Evolutionary conservation across 2,797 vertebrate species (phyloP).

Genomic region (Loris lydekkerianus): DNA sequence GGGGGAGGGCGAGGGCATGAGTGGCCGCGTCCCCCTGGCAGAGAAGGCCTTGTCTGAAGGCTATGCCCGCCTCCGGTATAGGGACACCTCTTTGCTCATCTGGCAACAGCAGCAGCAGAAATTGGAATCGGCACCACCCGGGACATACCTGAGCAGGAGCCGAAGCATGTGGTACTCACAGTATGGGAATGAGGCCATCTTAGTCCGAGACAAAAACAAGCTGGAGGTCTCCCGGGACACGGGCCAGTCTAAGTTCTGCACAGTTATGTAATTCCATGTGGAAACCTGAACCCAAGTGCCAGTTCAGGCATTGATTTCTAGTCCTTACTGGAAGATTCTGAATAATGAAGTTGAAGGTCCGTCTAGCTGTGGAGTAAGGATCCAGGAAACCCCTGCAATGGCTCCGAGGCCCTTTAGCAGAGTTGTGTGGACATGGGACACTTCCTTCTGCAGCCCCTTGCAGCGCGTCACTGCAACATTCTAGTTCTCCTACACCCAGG

Average conservation of each 20-base stretch:
- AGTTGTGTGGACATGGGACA: accelerated
- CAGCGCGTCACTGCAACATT: accelerated
- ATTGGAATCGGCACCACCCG: conserved; percentile 88
- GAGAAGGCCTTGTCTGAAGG: conserved; percentile 90
- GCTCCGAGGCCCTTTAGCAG: accelerated
- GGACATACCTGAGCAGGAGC: conserved; percentile 94
- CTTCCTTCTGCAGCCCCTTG: accelerated
- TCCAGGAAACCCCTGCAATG: no score
- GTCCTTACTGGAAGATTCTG: neutral
- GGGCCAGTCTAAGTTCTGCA: conserved; percentile 89
- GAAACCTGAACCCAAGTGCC: neutral
- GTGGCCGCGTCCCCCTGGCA: conserved; percentile 86
- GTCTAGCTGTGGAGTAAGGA: neutral
- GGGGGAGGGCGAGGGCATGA: conserved; percentile 77
- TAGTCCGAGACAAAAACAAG: conserved; percentile 89
- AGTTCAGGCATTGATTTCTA: neutral
- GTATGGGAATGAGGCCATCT: conserved; percentile 91
- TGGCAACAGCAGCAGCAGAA: conserved; percentile 96
- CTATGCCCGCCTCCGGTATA: conserved; percentile 90
- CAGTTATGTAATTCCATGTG: conserved; percentile 85
- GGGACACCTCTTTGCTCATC: conserved; percentile 94
- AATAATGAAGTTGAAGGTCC: neutral
- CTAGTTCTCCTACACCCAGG: accelerated
- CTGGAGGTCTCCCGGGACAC: conserved; percentile 87
- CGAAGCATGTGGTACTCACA: conserved; percentile 94